Evolutionary conservation across 2,888 invertebrate genomes (phyloP).

Genomic region (Parnassius apollo): DNA sequence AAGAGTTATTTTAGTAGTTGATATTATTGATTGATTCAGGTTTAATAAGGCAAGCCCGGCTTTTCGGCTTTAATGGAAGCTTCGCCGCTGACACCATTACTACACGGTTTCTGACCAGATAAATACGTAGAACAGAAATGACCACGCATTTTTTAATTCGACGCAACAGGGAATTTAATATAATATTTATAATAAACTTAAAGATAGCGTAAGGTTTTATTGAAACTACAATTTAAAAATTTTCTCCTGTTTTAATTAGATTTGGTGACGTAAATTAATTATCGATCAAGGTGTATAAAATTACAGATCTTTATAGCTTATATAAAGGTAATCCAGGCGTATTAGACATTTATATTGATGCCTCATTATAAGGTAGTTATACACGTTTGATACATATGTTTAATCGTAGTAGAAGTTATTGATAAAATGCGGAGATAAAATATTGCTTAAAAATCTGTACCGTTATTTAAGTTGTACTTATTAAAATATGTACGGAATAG

Average conservation of each 20-base stretch:
- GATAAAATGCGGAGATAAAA: constrained; percentile 51
- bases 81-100: no score
- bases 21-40: no score
- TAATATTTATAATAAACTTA: no score
- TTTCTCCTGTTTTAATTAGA: constrained; percentile 67
- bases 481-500: constrained; percentile 45
- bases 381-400: constrained; percentile 55
- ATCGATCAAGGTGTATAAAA: constrained; percentile 76
- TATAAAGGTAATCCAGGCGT: constrained; percentile 62
- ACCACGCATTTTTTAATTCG: no score
- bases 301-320: constrained; percentile 73
- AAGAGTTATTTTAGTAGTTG: no score
- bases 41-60: no score
- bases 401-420: constrained; percentile 55
- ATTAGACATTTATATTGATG: constrained; percentile 48
- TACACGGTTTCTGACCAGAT: no score
- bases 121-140: no score
- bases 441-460: constrained; percentile 68
- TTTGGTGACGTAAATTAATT: constrained; percentile 74
- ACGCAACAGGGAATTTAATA: no score
- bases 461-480: constrained; percentile 56
- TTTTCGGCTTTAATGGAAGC: no score
- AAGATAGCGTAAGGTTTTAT: constrained; percentile 29
- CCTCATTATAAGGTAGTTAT: constrained; percentile 52
- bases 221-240: constrained; percentile 53